These are phyloP conservation scores for Ochotona princeps DNA, from an alignment of 2,113 vertebrate genomes.

Conservation along the genomic window DNA sequence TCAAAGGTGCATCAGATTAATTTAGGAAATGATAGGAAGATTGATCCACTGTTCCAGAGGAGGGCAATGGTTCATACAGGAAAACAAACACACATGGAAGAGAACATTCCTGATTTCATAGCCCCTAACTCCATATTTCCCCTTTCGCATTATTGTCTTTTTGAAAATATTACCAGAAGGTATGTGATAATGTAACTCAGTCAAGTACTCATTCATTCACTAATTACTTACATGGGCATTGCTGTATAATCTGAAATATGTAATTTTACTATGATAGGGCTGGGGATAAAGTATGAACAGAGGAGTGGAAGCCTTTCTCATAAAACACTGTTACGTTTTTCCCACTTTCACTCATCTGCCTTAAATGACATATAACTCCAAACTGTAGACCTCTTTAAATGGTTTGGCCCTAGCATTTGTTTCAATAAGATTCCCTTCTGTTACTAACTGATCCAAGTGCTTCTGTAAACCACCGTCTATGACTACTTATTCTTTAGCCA, in stretches of 20 bases:
- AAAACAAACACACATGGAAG: background rate
- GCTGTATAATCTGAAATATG: fast-evolving
- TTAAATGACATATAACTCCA: background rate
- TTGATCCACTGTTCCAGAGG: background rate
- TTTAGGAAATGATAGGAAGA: background rate
- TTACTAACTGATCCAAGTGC: background rate
- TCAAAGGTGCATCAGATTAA: background rate
- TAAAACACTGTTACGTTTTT: background rate
- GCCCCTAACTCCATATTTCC: background rate
- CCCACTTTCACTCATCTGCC: background rate
- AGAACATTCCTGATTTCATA: background rate
- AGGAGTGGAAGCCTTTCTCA: background rate
- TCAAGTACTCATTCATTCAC: background rate
- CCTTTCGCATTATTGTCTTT: background rate
- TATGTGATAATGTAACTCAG: background rate
- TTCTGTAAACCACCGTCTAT: background rate
- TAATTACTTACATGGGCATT: background rate
- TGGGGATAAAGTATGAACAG: background rate
- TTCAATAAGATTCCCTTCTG: background rate
- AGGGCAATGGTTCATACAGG: background rate
- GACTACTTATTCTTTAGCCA: fast-evolving
- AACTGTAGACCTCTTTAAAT: background rate
- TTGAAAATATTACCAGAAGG: background rate
- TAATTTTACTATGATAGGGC: background rate
- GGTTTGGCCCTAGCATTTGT: background rate